These are phyloP conservation scores for Heloderma charlesbogerti DNA, from an alignment of 2,113 vertebrate species.

Conservation along the genomic window DNA sequence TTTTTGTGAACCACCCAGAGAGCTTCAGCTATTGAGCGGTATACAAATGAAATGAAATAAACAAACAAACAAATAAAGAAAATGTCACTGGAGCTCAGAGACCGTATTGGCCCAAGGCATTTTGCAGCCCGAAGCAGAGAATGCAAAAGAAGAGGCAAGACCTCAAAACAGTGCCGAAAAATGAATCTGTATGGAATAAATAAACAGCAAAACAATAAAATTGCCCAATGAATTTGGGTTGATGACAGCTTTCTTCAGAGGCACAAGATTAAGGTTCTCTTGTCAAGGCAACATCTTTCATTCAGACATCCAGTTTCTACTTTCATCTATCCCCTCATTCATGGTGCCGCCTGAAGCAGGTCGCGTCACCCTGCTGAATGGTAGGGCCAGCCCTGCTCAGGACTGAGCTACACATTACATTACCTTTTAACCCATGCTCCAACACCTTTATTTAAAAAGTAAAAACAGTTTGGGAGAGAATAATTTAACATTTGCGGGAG, in stretches of 20 bases:
- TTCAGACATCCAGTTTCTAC: not conserved
- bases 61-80: no score
- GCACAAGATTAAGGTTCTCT: not conserved
- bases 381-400: not conserved
- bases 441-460: not conserved
- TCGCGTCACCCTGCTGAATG: no score
- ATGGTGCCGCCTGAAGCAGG: not conserved
- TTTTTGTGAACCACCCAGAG: no score
- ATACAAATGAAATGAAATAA: no score
- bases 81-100: not conserved
- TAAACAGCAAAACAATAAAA: not conserved
- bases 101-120: no score
- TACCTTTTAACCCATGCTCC: not conserved
- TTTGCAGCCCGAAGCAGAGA: not conserved
- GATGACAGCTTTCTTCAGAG: not conserved
- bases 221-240: not conserved
- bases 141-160: not conserved
- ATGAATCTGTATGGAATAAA: not conserved
- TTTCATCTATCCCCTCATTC: not conserved
- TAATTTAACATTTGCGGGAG: not conserved
- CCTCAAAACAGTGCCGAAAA: not conserved
- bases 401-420: not conserved
- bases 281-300: not conserved
- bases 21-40: no score
- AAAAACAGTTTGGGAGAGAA: not conserved